These are phyloP conservation scores for Saxicola maurus DNA, from an alignment of 2,797 vertebrate species.

Conservation along the genomic window DNA sequence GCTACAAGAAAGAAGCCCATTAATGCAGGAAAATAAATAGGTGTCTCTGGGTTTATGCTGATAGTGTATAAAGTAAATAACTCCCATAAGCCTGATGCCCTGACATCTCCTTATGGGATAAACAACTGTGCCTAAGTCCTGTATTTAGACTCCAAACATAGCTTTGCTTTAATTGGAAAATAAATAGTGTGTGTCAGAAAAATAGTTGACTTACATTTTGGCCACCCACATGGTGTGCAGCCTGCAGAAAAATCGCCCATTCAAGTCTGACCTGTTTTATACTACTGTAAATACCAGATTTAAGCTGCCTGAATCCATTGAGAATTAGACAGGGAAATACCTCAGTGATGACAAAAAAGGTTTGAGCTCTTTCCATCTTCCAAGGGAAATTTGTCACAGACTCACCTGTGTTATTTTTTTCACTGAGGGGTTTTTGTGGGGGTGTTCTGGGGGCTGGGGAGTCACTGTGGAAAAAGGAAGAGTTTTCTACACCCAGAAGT, in stretches of 20 bases:
- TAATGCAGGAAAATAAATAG: constrained; percentile 37
- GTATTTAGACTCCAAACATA: constrained; percentile 21
- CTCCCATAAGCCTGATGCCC: constrained; percentile 11
- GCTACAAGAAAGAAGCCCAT: neutral
- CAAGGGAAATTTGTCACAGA: neutral
- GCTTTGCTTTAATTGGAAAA: constrained; percentile 53
- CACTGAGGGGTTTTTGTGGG: neutral
- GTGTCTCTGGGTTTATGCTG: constrained; percentile 13
- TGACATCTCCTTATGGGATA: constrained; percentile 18
- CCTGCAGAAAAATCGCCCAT: constrained; percentile 2
- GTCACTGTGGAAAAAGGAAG: neutral
- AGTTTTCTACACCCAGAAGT: neutral
- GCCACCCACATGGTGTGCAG: constrained; percentile 39
- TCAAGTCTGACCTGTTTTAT: constrained; percentile 13
- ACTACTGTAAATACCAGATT: neutral
- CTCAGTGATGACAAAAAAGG: neutral
- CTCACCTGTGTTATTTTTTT: neutral
- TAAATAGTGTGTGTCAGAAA: constrained; percentile 49
- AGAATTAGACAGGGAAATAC: neutral
- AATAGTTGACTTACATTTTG: constrained; percentile 19
- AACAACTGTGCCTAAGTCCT: constrained; percentile 26
- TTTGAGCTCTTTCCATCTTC: neutral
- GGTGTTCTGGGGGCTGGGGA: neutral
- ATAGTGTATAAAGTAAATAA: constrained; percentile 22
- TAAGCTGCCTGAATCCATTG: neutral